phyloP scores from a whole-genome alignment of 1,140 invertebrate genomes.

The Acromyrmex heyeri region DNA sequence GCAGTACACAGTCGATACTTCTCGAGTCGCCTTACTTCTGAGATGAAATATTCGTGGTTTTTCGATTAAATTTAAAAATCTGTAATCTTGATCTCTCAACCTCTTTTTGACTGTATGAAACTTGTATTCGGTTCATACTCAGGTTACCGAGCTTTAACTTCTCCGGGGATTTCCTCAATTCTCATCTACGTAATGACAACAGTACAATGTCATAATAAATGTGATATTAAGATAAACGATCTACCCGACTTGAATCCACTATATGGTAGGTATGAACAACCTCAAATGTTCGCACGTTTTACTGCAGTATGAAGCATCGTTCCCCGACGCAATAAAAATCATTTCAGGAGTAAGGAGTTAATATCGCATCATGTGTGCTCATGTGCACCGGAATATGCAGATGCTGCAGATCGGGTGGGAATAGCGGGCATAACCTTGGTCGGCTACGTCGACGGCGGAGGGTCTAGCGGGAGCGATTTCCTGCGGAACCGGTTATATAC shows the following conservation, averaged over 20 bases:
- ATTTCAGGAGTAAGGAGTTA: slow-evolving; percentile 49
- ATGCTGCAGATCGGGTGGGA: slow-evolving; percentile 77
- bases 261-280: not conserved
- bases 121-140: not conserved
- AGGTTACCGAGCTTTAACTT: not conserved
- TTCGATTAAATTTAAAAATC: slow-evolving; percentile 32
- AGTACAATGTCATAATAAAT: slow-evolving; percentile 13
- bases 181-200: slow-evolving; percentile 16
- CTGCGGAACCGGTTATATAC: slow-evolving; percentile 80
- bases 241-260: not conserved
- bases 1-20: not conserved
- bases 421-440: slow-evolving; percentile 73
- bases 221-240: slow-evolving; percentile 36
- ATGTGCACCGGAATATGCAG: slow-evolving; percentile 76
- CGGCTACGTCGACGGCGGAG: slow-evolving; percentile 49
- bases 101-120: not conserved
- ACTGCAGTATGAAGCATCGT: not conserved
- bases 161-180: not conserved
- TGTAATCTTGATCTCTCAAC: not conserved
- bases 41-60: not conserved
- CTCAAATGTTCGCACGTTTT: slow-evolving; percentile 18
- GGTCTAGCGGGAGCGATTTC: slow-evolving; percentile 76
- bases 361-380: slow-evolving; percentile 19
- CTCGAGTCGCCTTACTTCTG: not conserved
- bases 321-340: slow-evolving; percentile 40